These are phyloP conservation scores for Kryptolebias ocellatus DNA, from an alignment of 2,797 vertebrate genomes.

Conservation along the genomic window DNA sequence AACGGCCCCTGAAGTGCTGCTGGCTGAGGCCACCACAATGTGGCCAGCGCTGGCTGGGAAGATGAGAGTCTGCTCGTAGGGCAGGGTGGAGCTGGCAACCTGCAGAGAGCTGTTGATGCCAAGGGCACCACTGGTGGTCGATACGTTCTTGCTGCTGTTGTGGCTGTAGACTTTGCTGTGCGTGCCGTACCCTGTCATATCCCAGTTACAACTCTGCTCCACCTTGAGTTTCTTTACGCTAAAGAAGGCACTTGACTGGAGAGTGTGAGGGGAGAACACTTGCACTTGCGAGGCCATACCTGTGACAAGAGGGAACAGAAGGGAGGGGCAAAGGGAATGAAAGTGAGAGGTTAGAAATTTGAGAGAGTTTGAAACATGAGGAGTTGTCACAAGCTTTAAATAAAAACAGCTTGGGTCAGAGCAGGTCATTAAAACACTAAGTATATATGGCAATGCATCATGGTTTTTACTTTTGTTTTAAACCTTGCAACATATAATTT, in stretches of 20 bases:
- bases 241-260: slow-evolving; percentile 99
- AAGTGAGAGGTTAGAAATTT: slow-evolving; percentile 78
- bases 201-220: slow-evolving; percentile 96
- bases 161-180: slow-evolving; percentile 93
- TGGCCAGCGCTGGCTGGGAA: slow-evolving; percentile 93
- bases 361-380: slow-evolving; percentile 79
- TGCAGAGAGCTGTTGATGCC: slow-evolving; percentile 87
- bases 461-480: background rate
- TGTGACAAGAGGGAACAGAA: slow-evolving; percentile 67
- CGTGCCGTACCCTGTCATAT: slow-evolving; percentile 99
- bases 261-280: slow-evolving; percentile 97
- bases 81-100: slow-evolving; percentile 87
- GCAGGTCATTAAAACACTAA: slow-evolving; percentile 65
- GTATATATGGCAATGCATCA: slow-evolving; percentile 37
- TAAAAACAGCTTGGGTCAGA: slow-evolving; percentile 76
- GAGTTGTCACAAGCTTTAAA: slow-evolving; percentile 75
- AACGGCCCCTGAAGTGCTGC: slow-evolving; percentile 88
- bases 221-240: slow-evolving; percentile 99
- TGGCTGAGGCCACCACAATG: slow-evolving; percentile 94
- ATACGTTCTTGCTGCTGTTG: slow-evolving; percentile 92
- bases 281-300: slow-evolving; percentile 99
- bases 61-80: slow-evolving; percentile 97
- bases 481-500: too few species aligned
- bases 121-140: slow-evolving; percentile 86
- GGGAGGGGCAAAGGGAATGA: slow-evolving; percentile 59